Evolutionary conservation across 2,113 vertebrate species (phyloP).

Genomic region (Lagopus muta): DNA sequence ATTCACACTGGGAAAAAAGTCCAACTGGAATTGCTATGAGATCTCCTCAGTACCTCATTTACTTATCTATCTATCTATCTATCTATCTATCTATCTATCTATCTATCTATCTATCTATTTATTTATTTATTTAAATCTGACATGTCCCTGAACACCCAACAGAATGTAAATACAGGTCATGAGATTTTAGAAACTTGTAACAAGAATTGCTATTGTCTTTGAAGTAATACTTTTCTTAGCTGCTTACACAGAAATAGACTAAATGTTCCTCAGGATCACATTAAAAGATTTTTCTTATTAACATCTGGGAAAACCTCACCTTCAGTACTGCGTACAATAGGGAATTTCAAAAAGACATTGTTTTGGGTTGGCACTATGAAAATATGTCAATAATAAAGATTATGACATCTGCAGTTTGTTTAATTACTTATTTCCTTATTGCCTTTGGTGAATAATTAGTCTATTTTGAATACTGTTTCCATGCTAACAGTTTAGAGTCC

Average conservation of each 20-base stretch:
- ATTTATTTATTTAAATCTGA: not conserved
- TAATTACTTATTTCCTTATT: not conserved
- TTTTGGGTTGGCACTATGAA: not conserved
- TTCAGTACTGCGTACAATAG: not conserved
- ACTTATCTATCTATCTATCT: too few species aligned
- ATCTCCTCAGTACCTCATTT: not conserved
- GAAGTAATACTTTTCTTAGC: not conserved
- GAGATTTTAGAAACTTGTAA: not conserved
- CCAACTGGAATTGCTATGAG: not conserved
- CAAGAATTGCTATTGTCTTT: not conserved
- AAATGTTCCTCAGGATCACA: not conserved
- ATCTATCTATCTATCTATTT: not conserved
- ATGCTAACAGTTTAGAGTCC: fast-evolving
- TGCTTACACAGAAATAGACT: not conserved
- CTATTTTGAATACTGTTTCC: not conserved
- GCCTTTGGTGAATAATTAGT: not conserved
- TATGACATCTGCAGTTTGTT: not conserved
- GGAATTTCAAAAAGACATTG: not conserved
- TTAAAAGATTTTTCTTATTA: not conserved
- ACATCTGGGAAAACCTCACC: not conserved
- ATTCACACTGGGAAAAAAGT: not conserved
- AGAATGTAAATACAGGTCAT: not conserved
- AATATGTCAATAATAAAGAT: not conserved
- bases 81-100: not conserved
- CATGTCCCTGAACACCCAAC: not conserved